These are phyloP conservation scores for Oscheius onirici DNA, from an alignment of 2,888 invertebrate genomes.

Conservation along the genomic window DNA sequence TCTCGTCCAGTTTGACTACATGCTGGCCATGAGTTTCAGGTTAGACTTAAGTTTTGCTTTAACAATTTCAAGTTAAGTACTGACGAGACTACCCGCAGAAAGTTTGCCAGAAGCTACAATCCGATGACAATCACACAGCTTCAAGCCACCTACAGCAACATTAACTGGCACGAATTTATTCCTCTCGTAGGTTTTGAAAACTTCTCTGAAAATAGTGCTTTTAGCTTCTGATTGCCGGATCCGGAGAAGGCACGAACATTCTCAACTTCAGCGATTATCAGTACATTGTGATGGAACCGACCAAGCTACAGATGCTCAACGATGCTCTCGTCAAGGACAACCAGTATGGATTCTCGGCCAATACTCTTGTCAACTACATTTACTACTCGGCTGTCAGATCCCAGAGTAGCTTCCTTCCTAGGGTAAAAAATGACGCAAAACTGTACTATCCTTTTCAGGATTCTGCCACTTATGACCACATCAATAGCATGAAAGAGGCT, in stretches of 20 bases:
- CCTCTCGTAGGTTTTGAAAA: slow-evolving; percentile 20
- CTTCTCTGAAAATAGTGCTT: not conserved
- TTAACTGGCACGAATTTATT: slow-evolving; percentile 49
- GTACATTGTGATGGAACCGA: slow-evolving; percentile 45
- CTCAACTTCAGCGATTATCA: slow-evolving; percentile 27
- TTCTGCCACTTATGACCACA: too few species aligned
- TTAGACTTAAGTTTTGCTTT: not conserved
- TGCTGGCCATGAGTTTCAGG: slow-evolving; percentile 53
- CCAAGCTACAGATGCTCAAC: slow-evolving; percentile 29
- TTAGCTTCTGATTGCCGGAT: slow-evolving; percentile 6
- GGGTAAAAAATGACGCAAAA: not conserved
- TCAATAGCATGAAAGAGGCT: too few species aligned
- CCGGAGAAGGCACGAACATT: not conserved
- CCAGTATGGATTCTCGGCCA: slow-evolving; percentile 38
- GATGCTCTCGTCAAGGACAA: slow-evolving; percentile 7
- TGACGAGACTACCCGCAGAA: slow-evolving; percentile 56
- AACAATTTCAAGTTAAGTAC: slow-evolving; percentile 36
- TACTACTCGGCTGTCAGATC: slow-evolving; percentile 51
- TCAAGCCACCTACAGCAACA: slow-evolving; percentile 13
- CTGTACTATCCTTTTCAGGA: too few species aligned
- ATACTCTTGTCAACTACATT: slow-evolving; percentile 52
- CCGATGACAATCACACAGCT: slow-evolving; percentile 46
- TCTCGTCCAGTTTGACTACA: slow-evolving; percentile 59
- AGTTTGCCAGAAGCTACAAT: slow-evolving; percentile 59
- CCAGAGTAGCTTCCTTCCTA: slow-evolving; percentile 46